A percentile compares a stretch with the other conserved stretches of the same genome.
These are phyloP conservation scores for Eucidaris tribuloides DNA, from an alignment of 35 echinoderm and acorn worm genomes.

Conservation along the genomic window DNA sequence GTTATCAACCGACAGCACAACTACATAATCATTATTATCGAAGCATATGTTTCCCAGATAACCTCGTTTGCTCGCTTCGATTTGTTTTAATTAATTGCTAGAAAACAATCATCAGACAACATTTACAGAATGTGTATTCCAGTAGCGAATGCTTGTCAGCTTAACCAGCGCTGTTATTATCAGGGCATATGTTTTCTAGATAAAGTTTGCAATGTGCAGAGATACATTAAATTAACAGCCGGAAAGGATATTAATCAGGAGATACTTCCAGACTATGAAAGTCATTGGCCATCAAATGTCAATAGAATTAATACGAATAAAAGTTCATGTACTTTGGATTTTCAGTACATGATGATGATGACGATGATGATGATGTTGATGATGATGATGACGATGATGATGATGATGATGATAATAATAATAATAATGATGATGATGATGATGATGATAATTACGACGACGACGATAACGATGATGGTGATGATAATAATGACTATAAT, in stretches of 20 bases:
- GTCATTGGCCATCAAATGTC: not conserved
- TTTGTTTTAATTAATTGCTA: too few species aligned
- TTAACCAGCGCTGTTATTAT: too few species aligned
- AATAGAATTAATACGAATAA: not conserved
- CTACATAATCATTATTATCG: too few species aligned
- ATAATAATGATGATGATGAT: not conserved
- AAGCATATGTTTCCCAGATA: too few species aligned
- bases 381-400: conserved; percentile 2
- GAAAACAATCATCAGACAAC: too few species aligned
- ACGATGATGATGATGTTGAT: conserved; percentile 4
- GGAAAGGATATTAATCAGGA: not conserved
- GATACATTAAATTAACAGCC: not conserved
- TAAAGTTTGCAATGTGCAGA: not conserved
- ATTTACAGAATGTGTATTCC: too few species aligned
- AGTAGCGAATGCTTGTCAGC: too few species aligned
- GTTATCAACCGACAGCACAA: too few species aligned
- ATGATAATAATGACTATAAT: too few species aligned
- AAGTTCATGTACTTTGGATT: not conserved
- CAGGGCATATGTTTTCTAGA: too few species aligned
- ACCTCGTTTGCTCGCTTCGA: too few species aligned
- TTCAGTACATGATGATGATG: not conserved
- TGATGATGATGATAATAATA: conserved; percentile 17
- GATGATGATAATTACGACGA: not conserved
- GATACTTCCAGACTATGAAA: not conserved
- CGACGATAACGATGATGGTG: not conserved